Conservation (phyloP, 92 coral and sea anemone species). For the Zoanthus sansibaricus region DNA sequence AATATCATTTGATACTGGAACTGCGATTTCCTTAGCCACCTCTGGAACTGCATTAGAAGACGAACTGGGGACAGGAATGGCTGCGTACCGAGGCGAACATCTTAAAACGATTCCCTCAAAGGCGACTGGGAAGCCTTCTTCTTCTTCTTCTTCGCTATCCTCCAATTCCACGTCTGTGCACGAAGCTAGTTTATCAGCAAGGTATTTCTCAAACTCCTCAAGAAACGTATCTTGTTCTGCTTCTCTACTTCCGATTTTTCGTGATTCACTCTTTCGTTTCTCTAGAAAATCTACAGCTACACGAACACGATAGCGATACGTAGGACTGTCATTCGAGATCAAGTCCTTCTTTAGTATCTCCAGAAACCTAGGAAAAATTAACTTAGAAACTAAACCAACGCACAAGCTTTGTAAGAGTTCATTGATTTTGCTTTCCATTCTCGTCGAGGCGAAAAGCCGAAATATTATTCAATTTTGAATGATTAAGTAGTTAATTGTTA, state of each 20-base stretch:
- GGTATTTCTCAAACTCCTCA: background rate
- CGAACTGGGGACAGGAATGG: background rate
- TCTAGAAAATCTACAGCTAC: background rate
- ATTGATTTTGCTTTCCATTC: no score
- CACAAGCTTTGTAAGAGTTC: slow-evolving; percentile 4
- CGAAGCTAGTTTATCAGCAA: background rate
- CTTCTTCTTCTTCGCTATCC: no score
- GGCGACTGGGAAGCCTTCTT: background rate
- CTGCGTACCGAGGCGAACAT: background rate
- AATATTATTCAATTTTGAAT: no score
- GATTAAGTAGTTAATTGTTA: no score
- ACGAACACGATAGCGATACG: slow-evolving; percentile 12
- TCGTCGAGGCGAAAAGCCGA: no score
- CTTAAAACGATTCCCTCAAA: slow-evolving; percentile 19
- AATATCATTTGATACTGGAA: background rate
- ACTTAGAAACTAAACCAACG: background rate
- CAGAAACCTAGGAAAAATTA: background rate
- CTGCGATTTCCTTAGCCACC: background rate
- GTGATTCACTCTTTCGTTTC: background rate
- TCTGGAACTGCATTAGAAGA: background rate
- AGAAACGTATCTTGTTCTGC: background rate
- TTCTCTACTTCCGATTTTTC: background rate
- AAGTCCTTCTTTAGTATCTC: background rate
- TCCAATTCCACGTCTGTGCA: slow-evolving; percentile 27
- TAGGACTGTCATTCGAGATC: slow-evolving; percentile 16